A percentile compares a stretch with the other conserved stretches of the same genome.
Evolutionary conservation across 2,888 invertebrate species (phyloP).

Genomic region (Palloptera scutellata): DNA sequence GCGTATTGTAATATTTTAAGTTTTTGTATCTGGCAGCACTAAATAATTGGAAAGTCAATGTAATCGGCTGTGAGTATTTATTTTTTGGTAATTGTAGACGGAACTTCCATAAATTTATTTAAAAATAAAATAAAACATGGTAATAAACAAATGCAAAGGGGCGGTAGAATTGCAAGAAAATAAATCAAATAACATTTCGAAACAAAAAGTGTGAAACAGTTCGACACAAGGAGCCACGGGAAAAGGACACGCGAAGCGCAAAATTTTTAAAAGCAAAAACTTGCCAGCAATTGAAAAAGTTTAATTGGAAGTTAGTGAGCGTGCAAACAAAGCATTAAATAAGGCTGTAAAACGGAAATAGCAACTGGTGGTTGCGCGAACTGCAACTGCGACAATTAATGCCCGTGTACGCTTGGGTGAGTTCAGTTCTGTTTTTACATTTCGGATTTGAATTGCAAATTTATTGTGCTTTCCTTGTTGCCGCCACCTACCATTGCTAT

Average conservation of each 20-base stretch:
- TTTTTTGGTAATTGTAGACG: no score
- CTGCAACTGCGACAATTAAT: conserved; percentile 40
- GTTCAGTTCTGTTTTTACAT: conserved; percentile 12
- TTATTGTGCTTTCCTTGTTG: conserved; percentile 23
- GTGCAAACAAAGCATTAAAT: conserved; percentile 13
- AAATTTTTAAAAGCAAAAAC: neutral
- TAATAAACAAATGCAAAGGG: no score
- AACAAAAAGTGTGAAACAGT: conserved; percentile 11
- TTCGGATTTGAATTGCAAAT: conserved; percentile 34
- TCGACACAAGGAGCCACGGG: conserved; percentile 7
- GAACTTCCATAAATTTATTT: no score
- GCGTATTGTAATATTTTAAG: no score
- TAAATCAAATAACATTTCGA: conserved; percentile 17
- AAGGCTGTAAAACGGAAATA: conserved; percentile 19
- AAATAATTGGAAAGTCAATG: no score
- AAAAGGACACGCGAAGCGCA: conserved; percentile 7
- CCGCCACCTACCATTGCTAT: conserved; percentile 27
- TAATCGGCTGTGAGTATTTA: no score
- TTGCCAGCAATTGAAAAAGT: neutral
- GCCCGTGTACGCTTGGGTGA: conserved; percentile 65
- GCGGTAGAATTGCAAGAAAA: neutral
- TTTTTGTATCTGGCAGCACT: no score
- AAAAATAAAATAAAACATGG: no score
- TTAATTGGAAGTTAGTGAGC: neutral
- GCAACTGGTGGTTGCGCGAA: conserved; percentile 39